Conservation (phyloP, 2,797 vertebrate species). For the Myiothlypis chrysogaster region DNA sequence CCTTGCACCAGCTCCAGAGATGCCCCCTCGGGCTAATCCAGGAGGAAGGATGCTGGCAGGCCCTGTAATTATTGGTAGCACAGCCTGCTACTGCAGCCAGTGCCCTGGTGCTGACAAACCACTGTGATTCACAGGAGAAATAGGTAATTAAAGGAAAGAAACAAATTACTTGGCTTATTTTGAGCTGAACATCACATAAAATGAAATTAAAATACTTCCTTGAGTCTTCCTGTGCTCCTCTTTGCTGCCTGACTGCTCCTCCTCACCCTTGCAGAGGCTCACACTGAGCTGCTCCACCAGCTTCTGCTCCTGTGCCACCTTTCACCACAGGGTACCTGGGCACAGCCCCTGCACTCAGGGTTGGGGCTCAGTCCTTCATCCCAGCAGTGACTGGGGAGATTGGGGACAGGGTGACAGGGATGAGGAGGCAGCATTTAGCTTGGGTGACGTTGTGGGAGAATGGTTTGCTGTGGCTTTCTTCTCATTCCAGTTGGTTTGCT, state of each 20-base stretch:
- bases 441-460: background rate
- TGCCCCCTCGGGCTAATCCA: background rate
- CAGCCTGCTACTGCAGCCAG: background rate
- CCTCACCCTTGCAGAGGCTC: background rate
- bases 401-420: rapidly evolving
- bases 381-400: background rate
- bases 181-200: background rate
- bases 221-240: background rate
- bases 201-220: background rate
- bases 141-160: conserved; percentile 44
- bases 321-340: rapidly evolving
- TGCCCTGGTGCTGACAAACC: background rate
- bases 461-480: background rate
- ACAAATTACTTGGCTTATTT: conserved; percentile 32
- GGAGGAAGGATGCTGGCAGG: conserved; percentile 2
- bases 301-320: background rate
- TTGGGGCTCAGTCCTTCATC: rapidly evolving
- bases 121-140: conserved; percentile 20
- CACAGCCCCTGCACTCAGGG: background rate
- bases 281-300: background rate
- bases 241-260: background rate
- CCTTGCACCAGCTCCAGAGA: background rate
- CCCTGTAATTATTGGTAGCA: background rate
- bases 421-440: background rate
- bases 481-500: background rate